These are phyloP conservation scores for Drosophila azteca DNA, from an alignment of 1,140 invertebrate genomes.

Conservation along the genomic window DNA sequence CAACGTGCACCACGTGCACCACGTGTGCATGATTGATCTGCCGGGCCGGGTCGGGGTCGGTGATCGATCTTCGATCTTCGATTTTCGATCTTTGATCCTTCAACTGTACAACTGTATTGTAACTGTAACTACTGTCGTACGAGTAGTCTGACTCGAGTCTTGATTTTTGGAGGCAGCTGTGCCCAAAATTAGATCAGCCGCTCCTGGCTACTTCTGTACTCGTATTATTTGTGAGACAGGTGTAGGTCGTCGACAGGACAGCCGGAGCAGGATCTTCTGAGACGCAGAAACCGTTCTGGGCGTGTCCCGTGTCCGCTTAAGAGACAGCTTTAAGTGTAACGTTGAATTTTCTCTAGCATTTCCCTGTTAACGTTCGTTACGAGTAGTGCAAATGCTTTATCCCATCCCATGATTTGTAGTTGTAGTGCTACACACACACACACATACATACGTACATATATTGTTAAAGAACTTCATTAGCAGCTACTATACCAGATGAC, in stretches of 20 bases:
- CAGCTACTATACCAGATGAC: conserved; percentile 21
- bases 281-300: conserved; percentile 7
- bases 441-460: no score
- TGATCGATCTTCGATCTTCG: conserved; percentile 26
- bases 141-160: conserved; percentile 9
- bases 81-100: conserved; percentile 19
- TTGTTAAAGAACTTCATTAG: conserved; percentile 26
- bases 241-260: conserved; percentile 8
- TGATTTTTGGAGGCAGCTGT: conserved; percentile 26
- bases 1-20: no score
- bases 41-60: no score
- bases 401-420: conserved; percentile 35
- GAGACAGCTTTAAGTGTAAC: conserved; percentile 74
- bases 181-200: conserved; percentile 12
- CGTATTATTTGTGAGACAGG: conserved; percentile 35
- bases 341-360: conserved; percentile 66
- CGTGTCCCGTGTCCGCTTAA: conserved; percentile 37
- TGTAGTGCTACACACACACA: conserved; percentile 58
- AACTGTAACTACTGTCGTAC: conserved; percentile 46
- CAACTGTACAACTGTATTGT: conserved; percentile 20
- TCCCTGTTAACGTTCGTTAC: conserved; percentile 68
- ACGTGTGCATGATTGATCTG: no score
- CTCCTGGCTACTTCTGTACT: conserved; percentile 24
- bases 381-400: conserved; percentile 44
- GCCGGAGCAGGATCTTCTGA: conserved; percentile 5